Evolutionary conservation across 2,888 invertebrate species (phyloP), one percentile per base, ranked within the genome.

Genomic region (Bunonema sp.): DNA sequence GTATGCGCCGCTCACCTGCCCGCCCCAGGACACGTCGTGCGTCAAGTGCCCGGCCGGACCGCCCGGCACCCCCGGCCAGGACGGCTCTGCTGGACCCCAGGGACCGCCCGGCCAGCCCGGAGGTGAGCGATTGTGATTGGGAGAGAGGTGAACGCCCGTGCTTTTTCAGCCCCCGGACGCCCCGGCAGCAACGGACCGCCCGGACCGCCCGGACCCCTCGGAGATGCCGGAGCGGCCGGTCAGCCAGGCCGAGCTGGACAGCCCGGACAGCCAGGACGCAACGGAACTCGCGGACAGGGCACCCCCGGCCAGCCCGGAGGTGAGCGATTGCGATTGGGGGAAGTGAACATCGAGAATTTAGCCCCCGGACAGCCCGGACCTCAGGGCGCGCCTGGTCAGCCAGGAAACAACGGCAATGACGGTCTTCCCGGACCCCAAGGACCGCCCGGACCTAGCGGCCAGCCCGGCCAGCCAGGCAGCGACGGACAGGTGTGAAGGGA

Each of bases 1-100:
- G 35, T 54, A 50, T 42, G 52, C 58, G 22, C 55, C 56, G 31
- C 47, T 54, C 37, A 41, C 34, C 23, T 62, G 62, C 49, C 50
- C 58, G 12, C 47, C 45, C 30, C 21, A 41, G 4, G 43, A 43
- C 38, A 23, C 41, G 30, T 46, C 47, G n/a, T 61, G 61, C 42
- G 45, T 60, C 44, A 52, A 55, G 47, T 61, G 61, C 48, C 55
- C 60, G 22, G 45, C 42, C 19, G 61, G 61, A 41, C 47, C 54
- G 16, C 49, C 54, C n/a, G 61, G 62, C 44, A 50, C 58, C 15
- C 45, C 53, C n/a, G 62, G 62, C 41, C 45, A 53, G 31, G 34
- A 44, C 10, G 60, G 60, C 49, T 46, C 45, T 29, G 45, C 50
- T 23, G 62, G 61, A 49, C 56, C 56, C 42, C 46, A 51, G 35